phyloP scores from a whole-genome alignment of 2,888 invertebrate genomes.

The Cheiracanthium punctorium region DNA sequence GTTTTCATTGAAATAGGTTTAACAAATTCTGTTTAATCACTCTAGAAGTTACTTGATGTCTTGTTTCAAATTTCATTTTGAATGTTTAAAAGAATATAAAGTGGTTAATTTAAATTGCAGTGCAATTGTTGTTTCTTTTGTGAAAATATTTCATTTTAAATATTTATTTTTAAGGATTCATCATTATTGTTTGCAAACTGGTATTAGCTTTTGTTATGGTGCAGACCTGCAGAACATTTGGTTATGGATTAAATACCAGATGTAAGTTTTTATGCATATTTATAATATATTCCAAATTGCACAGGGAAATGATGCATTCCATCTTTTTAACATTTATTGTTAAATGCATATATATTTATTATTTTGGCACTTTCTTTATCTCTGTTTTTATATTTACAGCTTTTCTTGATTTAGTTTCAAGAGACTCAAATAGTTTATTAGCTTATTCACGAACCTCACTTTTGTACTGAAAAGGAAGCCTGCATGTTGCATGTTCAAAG shows the following conservation, averaged over 20 bases:
- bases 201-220: slow-evolving; percentile 41
- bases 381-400: slow-evolving; percentile 43
- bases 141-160: no score
- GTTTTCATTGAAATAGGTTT: no score
- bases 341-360: slow-evolving; percentile 6
- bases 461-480: slow-evolving; percentile 19
- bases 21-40: no score
- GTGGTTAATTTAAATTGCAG: no score
- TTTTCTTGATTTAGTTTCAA: slow-evolving; percentile 62
- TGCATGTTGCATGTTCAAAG: slow-evolving; percentile 4
- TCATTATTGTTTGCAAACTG: slow-evolving; percentile 49
- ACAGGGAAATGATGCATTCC: no score
- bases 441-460: slow-evolving; percentile 52
- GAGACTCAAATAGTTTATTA: slow-evolving; percentile 62
- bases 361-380: slow-evolving; percentile 1
- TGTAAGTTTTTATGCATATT: slow-evolving; percentile 39
- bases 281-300: no score
- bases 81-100: no score
- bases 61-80: no score
- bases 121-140: no score
- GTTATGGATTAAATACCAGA: slow-evolving; percentile 60
- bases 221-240: slow-evolving; percentile 59
- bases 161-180: slow-evolving; percentile 32
- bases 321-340: slow-evolving; percentile 1
- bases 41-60: no score